Percentiles rank a stretch among this genome's conserved stretches.
phyloP scores from a whole-genome alignment of 2,888 invertebrate genomes.

The Tenodera sinensis region DNA sequence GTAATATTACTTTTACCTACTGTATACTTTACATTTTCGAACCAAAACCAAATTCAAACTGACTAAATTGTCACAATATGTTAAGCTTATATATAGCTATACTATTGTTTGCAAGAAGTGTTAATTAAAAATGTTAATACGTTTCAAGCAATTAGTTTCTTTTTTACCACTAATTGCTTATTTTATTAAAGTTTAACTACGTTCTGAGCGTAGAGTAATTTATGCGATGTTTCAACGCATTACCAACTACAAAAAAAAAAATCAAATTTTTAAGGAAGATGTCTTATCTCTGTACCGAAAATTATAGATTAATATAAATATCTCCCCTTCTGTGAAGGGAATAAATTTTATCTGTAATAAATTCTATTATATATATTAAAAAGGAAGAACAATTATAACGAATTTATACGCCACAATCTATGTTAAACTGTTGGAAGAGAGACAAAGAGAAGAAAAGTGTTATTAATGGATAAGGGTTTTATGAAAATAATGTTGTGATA shows the following conservation, averaged over 20 bases:
- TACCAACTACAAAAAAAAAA: background rate
- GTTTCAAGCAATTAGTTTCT: too few species aligned
- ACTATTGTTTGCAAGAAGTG: too few species aligned
- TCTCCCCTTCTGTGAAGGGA: slow-evolving; percentile 25
- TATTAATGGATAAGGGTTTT: slow-evolving; percentile 13
- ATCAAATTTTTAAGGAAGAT: background rate
- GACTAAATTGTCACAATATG: too few species aligned
- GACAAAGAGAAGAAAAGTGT: background rate
- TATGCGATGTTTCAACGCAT: background rate
- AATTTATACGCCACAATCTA: slow-evolving; percentile 18
- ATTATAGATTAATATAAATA: background rate
- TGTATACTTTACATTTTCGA: too few species aligned
- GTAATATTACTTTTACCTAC: too few species aligned
- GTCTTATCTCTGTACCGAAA: background rate
- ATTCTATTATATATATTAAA: slow-evolving; percentile 8
- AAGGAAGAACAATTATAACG: background rate
- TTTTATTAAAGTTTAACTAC: too few species aligned
- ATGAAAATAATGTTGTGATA: slow-evolving; percentile 22
- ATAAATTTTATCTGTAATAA: slow-evolving; percentile 13
- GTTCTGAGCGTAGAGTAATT: too few species aligned
- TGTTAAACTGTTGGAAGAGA: slow-evolving; percentile 2
- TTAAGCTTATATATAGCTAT: too few species aligned
- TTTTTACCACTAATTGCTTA: too few species aligned
- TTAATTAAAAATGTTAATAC: too few species aligned
- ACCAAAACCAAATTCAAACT: too few species aligned